A percentile compares a stretch with the other conserved stretches of the same genome.
Evolutionary conservation across 2,888 invertebrate genomes (phyloP).

Genomic region (Pharmacophagus antenor): DNA sequence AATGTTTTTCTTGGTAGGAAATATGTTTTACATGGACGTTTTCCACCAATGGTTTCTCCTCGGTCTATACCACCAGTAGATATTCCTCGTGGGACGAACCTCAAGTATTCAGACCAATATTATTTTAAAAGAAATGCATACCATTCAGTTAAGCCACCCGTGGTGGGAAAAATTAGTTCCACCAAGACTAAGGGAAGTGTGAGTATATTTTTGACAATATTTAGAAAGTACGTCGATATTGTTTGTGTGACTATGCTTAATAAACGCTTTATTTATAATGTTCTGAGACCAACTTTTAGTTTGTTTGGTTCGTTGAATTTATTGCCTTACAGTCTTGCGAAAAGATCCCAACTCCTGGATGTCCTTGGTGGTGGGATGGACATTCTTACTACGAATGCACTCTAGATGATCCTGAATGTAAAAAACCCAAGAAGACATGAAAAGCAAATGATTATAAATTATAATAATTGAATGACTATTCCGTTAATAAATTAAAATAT

Average conservation of each 20-base stretch:
- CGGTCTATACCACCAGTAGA: slow-evolving; percentile 59
- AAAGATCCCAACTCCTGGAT: slow-evolving; percentile 57
- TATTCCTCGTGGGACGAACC: slow-evolving; percentile 56
- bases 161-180: too few relatives aligned
- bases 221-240: background rate
- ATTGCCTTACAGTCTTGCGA: slow-evolving; percentile 46
- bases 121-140: slow-evolving; percentile 50
- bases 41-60: slow-evolving; percentile 51
- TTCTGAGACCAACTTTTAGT: background rate
- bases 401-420: slow-evolving; percentile 27
- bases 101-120: slow-evolving; percentile 55
- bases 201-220: background rate
- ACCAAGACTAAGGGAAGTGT: slow-evolving; percentile 37
- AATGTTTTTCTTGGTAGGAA: slow-evolving; percentile 60
- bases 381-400: slow-evolving; percentile 58
- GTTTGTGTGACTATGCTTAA: background rate
- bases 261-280: background rate
- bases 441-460: background rate
- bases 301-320: background rate
- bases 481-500: background rate
- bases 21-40: slow-evolving; percentile 53
- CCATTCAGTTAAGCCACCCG: slow-evolving; percentile 60
- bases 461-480: background rate
- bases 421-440: background rate
- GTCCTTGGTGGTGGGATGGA: slow-evolving; percentile 68